phyloP scores from a whole-genome alignment of 2,888 invertebrate species.

The Dromius quadrimaculatus region DNA sequence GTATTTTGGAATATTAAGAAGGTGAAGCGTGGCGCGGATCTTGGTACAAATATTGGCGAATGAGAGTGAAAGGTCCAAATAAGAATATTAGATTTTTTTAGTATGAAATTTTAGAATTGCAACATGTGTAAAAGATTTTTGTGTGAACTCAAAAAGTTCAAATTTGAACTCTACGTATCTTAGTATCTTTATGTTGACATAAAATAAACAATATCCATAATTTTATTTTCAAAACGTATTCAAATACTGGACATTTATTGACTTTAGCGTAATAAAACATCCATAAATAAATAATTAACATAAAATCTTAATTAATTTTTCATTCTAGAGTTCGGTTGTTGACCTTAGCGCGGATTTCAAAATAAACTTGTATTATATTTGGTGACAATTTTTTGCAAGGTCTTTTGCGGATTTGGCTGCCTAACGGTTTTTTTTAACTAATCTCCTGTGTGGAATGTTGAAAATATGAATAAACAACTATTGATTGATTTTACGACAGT shows the following conservation, averaged over 20 bases:
- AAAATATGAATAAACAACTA: constrained; percentile 20
- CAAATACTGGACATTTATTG: constrained; percentile 22
- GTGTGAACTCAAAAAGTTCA: too few relatives aligned
- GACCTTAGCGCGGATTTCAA: constrained; percentile 10
- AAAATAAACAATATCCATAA: constrained; percentile 34
- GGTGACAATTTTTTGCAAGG: constrained; percentile 42
- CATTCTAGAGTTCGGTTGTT: constrained; percentile 29
- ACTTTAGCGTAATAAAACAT: constrained; percentile 22
- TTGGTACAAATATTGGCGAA: too few relatives aligned
- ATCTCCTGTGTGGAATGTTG: constrained; percentile 20
- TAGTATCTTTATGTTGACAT: constrained; percentile 22
- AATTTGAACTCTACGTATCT: too few relatives aligned
- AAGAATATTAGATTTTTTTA: too few relatives aligned
- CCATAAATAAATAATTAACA: constrained; percentile 33
- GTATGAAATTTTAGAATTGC: too few relatives aligned
- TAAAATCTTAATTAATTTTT: constrained; percentile 43
- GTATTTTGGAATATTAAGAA: too few relatives aligned
- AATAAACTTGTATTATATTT: background rate
- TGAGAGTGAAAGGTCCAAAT: too few relatives aligned
- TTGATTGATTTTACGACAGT: constrained; percentile 35
- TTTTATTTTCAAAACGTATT: constrained; percentile 20
- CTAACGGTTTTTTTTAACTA: constrained; percentile 18
- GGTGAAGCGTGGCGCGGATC: too few relatives aligned
- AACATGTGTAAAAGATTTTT: too few relatives aligned
- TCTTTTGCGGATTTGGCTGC: constrained; percentile 7